Conservation (phyloP, 1,140 invertebrate species). For the Ceratina calcarata region DNA sequence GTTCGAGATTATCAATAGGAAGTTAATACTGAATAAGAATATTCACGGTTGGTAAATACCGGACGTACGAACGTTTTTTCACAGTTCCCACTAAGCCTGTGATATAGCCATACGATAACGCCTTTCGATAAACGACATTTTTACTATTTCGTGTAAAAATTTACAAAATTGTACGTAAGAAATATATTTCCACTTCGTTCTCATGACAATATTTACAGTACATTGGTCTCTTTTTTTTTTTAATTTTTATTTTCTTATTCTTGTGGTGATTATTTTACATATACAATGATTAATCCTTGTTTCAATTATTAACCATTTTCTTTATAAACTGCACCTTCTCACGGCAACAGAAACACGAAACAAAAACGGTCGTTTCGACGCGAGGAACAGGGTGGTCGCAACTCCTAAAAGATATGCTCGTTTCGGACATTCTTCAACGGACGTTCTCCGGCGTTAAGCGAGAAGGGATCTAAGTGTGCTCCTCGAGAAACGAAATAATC, state of each 20-base stretch:
- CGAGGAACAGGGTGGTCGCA: slow-evolving; percentile 36
- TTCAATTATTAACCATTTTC: slow-evolving; percentile 17
- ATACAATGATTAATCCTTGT: slow-evolving; percentile 1
- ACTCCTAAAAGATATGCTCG: slow-evolving; percentile 46
- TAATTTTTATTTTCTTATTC: slow-evolving; percentile 10
- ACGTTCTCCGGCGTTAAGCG: slow-evolving; percentile 37
- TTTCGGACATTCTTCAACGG: slow-evolving; percentile 39
- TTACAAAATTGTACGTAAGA: slow-evolving; percentile 21
- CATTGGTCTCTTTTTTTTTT: slow-evolving; percentile 16
- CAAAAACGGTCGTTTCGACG: slow-evolving; percentile 27
- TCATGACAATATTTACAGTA: slow-evolving; percentile 11
- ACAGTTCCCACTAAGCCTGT: slow-evolving; percentile 16
- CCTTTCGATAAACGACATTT: slow-evolving; percentile 20
- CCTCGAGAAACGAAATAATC: slow-evolving; percentile 36
- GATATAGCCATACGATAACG: slow-evolving; percentile 7
- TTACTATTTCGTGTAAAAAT: slow-evolving; percentile 22
- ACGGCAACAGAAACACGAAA: slow-evolving; percentile 40
- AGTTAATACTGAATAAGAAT: background rate
- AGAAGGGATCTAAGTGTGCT: slow-evolving; percentile 32
- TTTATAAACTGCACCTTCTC: slow-evolving; percentile 41
- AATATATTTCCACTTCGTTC: slow-evolving; percentile 17
- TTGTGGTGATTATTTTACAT: slow-evolving; percentile 10
- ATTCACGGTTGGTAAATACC: background rate
- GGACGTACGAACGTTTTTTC: background rate
- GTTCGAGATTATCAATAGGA: slow-evolving; percentile 12